Conservation (phyloP, 2,797 vertebrate genomes). For the Gobionotothen gibberifrons region DNA sequence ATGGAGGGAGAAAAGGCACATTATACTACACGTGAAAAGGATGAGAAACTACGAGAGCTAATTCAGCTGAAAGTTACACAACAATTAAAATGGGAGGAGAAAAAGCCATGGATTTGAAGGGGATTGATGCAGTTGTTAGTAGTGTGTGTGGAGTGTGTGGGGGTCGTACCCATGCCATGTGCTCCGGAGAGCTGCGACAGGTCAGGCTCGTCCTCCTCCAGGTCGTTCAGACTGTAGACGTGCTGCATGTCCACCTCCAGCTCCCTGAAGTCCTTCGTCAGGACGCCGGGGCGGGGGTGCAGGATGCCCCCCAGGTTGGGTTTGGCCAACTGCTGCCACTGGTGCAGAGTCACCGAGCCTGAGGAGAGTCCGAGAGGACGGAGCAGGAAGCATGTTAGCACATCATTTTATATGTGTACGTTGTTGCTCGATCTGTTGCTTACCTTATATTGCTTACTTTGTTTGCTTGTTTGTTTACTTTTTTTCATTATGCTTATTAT, state of each 20-base stretch:
- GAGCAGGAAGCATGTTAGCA: neutral
- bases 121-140: neutral
- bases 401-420: too few relatives aligned
- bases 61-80: neutral
- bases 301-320: constrained; percentile 88
- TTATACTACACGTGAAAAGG: constrained; percentile 63
- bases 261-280: constrained; percentile 91
- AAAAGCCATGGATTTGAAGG: neutral
- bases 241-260: constrained; percentile 89
- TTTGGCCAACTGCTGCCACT: constrained; percentile 92
- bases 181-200: constrained; percentile 65
- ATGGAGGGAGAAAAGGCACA: constrained; percentile 72
- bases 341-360: constrained; percentile 90
- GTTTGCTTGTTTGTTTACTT: too few relatives aligned
- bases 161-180: constrained; percentile 81
- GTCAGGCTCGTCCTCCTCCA: constrained; percentile 91
- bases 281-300: constrained; percentile 87
- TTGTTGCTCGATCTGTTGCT: too few relatives aligned
- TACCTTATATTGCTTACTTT: too few relatives aligned
- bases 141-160: neutral
- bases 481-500: too few relatives aligned
- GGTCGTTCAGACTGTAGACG: constrained; percentile 90
- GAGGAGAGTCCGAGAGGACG: constrained; percentile 9
- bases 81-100: neutral
- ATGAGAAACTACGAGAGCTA: constrained; percentile 12